Evolutionary conservation across 2,113 vertebrate species (phyloP), one percentile per base, ranked within the genome.

Genomic region (Microcebus jonahi): DNA sequence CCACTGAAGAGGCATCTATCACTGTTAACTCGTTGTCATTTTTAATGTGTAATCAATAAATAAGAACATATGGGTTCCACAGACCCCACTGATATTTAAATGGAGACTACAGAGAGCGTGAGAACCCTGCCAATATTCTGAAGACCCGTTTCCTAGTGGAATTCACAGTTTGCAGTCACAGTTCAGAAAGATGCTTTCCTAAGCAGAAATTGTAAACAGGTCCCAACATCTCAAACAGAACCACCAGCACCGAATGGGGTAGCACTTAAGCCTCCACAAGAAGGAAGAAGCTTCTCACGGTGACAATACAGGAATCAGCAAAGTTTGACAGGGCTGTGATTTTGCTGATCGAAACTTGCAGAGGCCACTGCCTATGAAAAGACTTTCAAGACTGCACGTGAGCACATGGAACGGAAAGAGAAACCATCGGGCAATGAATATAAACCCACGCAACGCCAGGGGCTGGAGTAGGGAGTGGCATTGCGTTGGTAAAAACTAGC

Each of bases 91-190:
- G 96, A 85, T 85, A 88, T 31, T 95, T 90, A 67, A 34, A 48
- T 29, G 63, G 61, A 91, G 82, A 75, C 42, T 34, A 36, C 39
- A 31, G 61, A 1, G 73, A 88, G 57, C 18, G 34, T 2, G 59
- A 89, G 45, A 91, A 63, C 82, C 45, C 73, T 94, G 97, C 55
- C 95, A 93, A 71, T 79, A 77, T 91, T 75, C 94, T 34, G 45
- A 68, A 83, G 92, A 68, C 61, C 90, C 50, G 90, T 90, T 87
- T 94, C 80, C 90, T 85, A 20, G 79, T 79, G 65, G 80, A 94
- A 88, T 95, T 98, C 95, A 96, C 87, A 94, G 96, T 85, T 95
- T 92, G 53, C 15, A 73, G 70, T 92, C 87, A 94, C 92, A 76
- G 84, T 88, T 92, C 76, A 77, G 92, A 81, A 87, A 97, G 63